Conservation (phyloP, 2,797 vertebrate genomes). For the Darevskia nairensis region DNA sequence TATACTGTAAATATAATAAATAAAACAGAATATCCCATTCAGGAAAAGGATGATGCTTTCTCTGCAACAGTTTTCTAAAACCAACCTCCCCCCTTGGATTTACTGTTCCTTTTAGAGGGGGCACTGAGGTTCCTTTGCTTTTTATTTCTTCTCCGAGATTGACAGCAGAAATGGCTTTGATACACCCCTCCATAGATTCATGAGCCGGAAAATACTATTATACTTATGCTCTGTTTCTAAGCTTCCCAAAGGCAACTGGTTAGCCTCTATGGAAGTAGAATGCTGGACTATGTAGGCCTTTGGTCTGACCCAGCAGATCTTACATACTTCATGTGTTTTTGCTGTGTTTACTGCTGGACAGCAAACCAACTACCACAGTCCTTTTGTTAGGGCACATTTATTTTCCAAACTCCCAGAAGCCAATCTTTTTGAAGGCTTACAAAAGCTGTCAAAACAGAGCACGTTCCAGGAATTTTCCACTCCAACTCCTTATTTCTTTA, state of each 20-base stretch:
- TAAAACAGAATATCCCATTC: too few relatives aligned
- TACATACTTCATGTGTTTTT: conserved; percentile 34
- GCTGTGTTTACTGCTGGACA: conserved; percentile 66
- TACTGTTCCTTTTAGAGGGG: conserved; percentile 64
- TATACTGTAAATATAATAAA: too few relatives aligned
- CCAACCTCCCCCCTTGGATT: conserved; percentile 32
- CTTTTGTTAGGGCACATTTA: conserved; percentile 55
- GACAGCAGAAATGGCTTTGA: conserved; percentile 62
- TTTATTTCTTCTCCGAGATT: conserved; percentile 48
- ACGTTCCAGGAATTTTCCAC: conserved; percentile 67
- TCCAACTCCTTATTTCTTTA: conserved; percentile 58
- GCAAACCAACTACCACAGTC: conserved; percentile 53
- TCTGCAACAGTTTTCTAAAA: neutral
- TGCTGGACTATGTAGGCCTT: neutral
- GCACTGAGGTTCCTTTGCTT: conserved; percentile 28
- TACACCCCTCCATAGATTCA: too few relatives aligned
- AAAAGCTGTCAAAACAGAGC: conserved; percentile 60
- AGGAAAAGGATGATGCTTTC: too few relatives aligned
- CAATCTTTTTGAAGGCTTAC: conserved; percentile 62
- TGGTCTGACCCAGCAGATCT: neutral
- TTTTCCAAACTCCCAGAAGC: conserved; percentile 53
- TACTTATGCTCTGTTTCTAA: too few relatives aligned
- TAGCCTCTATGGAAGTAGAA: neutral
- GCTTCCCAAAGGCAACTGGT: neutral
- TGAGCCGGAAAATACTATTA: too few relatives aligned